Evolutionary conservation across 2,888 invertebrate species (phyloP).

Genomic region (Heteropelma amictum): DNA sequence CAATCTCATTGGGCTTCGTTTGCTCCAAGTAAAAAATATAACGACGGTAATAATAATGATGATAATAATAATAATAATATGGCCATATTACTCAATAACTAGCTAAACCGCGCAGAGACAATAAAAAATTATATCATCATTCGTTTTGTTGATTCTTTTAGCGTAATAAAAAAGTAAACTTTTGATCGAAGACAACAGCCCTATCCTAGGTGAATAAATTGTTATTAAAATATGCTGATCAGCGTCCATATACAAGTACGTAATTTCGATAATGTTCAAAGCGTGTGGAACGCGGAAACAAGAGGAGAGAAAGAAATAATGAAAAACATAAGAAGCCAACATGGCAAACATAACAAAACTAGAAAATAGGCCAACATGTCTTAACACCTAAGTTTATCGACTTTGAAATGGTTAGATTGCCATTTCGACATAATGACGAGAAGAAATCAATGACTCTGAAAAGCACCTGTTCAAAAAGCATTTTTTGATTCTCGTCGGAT

Average conservation of each 20-base stretch:
- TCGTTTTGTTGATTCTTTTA: conserved; percentile 23
- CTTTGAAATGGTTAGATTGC: conserved; percentile 30
- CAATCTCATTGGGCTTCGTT: neutral
- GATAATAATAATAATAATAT: conserved; percentile 35
- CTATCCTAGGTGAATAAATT: conserved; percentile 71
- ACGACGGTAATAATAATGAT: neutral
- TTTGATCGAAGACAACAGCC: conserved; percentile 72
- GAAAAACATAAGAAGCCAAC: conserved; percentile 15
- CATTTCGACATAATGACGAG: neutral
- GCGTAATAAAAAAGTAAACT: conserved; percentile 71
- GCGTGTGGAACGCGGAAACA: conserved; percentile 4
- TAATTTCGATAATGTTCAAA: conserved; percentile 63
- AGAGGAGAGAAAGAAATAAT: conserved; percentile 38
- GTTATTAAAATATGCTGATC: conserved; percentile 68
- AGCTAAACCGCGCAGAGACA: conserved; percentile 12
- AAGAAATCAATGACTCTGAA: no score
- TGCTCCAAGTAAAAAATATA: neutral
- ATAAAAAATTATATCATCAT: conserved; percentile 64
- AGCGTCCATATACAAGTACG: conserved; percentile 60
- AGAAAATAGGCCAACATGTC: conserved; percentile 66
- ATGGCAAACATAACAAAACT: conserved; percentile 64
- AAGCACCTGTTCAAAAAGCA: no score
- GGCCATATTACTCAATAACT: conserved; percentile 18
- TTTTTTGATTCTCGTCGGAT: conserved; percentile 14
- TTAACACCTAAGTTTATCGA: conserved; percentile 53